Evolutionary conservation across 1,140 invertebrate species (phyloP), one percentile per base, ranked within the genome.

Genomic region (Lepidurus arcticus): DNA sequence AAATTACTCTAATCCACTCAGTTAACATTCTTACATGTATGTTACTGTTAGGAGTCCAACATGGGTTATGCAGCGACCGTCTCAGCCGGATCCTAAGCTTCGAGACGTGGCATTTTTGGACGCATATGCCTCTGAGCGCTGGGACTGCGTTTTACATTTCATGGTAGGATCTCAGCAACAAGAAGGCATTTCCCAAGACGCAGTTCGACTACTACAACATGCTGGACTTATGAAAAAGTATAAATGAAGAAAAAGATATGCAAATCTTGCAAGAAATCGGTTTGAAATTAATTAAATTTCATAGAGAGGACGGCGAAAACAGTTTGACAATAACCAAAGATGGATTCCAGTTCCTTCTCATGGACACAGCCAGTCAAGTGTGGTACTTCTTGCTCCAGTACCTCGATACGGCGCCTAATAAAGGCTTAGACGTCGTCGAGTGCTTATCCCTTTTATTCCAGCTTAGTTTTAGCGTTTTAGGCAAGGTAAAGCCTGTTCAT

Each of bases 361-460:
- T 98, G 81, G 96, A 97, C 83, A 95, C 94, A 9, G 89, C 92
- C 47, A 92, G 93, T 65, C 96, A 98, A 89, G 91, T 91, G 73
- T 99, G 97, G 97, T 93, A 95, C 84, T 98, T 98, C 86, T 92
- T 98, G 83, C 88, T 98, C 3, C 94, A 98, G 84, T 98, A 98
- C 85, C 86, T 99, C 78, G 94, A 97, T 81, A 97, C 94, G 11
- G 92, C 96, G 13, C 92, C 96, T 85, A 85, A 86, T 83, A 88
- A 93, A 81, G 93, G 92, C 13, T 87, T 97, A 75, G 91, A 93
- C 84, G 88, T 97, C 7, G 93, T 94, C 0, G 94, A 97, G 84
- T 98, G 95, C 85, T 87, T 98, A 11, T 93, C 93, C 16, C 98
- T 98, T 85, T 85, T 99, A 7, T 98, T 98, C 84, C 95, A 98